Conservation (phyloP, 1,140 invertebrate species). For the Meteorus sp. region DNA sequence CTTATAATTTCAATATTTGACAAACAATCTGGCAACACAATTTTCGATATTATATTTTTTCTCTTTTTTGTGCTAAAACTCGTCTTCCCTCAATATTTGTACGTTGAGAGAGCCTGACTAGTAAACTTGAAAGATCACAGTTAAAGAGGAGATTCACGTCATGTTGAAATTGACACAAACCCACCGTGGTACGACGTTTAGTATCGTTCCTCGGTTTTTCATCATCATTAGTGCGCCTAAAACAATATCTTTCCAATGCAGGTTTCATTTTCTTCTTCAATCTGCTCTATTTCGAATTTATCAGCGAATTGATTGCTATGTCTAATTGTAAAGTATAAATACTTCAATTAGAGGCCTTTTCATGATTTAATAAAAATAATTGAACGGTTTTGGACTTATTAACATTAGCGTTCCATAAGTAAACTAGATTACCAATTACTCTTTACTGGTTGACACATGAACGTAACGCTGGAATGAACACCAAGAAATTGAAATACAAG, state of each 20-base stretch:
- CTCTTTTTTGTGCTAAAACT: not conserved
- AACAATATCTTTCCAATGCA: not conserved
- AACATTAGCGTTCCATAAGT: too few relatives aligned
- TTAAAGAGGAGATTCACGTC: not conserved
- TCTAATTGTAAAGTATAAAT: too few relatives aligned
- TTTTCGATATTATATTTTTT: not conserved
- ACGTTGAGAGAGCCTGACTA: not conserved
- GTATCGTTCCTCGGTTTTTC: not conserved
- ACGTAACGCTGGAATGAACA: too few relatives aligned
- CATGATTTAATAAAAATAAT: too few relatives aligned
- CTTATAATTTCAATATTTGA: too few relatives aligned
- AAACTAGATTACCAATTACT: too few relatives aligned
- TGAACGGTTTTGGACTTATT: not conserved
- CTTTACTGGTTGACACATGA: too few relatives aligned
- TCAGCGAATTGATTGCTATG: too few relatives aligned
- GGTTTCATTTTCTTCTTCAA: not conserved
- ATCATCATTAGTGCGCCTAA: not conserved
- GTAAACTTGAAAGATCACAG: conserved; percentile 6
- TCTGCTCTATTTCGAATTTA: too few relatives aligned
- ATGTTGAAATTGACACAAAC: not conserved
- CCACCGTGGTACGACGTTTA: not conserved
- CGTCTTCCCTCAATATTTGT: too few relatives aligned
- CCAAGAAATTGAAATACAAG: not conserved
- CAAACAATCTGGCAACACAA: too few relatives aligned
- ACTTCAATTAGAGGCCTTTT: too few relatives aligned